These are phyloP conservation scores for Acholoe squamosa DNA, from an alignment of 2,888 invertebrate species.

Conservation along the genomic window DNA sequence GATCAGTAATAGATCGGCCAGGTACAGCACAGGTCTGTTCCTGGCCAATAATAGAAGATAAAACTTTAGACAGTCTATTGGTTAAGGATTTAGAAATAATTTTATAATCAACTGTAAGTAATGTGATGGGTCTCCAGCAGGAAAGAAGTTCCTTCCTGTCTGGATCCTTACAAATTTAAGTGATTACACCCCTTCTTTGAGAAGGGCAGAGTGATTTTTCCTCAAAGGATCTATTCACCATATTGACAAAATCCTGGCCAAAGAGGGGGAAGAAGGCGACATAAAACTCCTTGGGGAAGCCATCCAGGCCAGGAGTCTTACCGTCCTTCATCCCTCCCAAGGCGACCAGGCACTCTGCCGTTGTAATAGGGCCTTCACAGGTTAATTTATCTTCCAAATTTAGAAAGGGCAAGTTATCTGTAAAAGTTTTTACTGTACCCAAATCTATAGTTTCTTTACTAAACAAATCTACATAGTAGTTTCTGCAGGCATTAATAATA, in stretches of 20 bases:
- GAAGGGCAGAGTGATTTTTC: background rate
- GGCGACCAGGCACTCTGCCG: background rate
- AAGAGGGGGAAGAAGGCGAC: background rate
- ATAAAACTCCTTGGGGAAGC: slow-evolving; percentile 44
- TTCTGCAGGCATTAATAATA: background rate
- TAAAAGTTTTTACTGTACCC: background rate
- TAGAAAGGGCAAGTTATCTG: background rate
- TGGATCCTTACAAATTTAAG: background rate
- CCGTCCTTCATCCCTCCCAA: slow-evolving; percentile 7
- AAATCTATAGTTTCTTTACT: background rate
- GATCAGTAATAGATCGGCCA: slow-evolving; percentile 13
- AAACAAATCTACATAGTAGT: background rate
- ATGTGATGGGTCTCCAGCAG: slow-evolving; percentile 41
- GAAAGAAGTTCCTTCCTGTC: no score
- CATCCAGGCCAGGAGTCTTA: slow-evolving; percentile 26
- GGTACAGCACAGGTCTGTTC: slow-evolving; percentile 33
- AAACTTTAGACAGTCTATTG: background rate
- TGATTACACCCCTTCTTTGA: background rate
- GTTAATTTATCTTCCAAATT: background rate
- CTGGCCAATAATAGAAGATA: background rate
- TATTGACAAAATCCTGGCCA: background rate
- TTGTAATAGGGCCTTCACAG: slow-evolving; percentile 16
- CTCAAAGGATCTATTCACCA: background rate
- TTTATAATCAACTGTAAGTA: slow-evolving; percentile 34
- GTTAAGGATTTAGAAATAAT: background rate